Evolutionary conservation across 2,797 vertebrate genomes (phyloP).

Genomic region (Poliocrania exsul): DNA sequence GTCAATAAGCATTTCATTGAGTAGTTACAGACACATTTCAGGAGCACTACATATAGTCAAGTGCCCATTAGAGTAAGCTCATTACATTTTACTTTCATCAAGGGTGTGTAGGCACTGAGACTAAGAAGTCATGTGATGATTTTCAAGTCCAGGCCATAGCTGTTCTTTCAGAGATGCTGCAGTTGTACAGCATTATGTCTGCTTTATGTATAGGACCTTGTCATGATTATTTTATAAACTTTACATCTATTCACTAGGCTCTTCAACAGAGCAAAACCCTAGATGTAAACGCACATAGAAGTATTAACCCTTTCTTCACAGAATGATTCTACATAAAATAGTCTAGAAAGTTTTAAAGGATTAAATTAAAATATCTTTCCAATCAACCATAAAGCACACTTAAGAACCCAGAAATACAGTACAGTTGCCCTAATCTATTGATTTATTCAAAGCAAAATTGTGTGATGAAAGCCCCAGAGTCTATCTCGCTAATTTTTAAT

Average conservation of each 20-base stretch:
- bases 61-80: conserved; percentile 22
- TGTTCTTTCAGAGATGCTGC: not conserved
- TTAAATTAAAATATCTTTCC: not conserved
- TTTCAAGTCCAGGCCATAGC: not conserved
- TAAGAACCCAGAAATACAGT: not conserved
- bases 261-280: not conserved
- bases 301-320: not conserved
- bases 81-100: conserved; percentile 23
- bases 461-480: not conserved
- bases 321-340: not conserved
- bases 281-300: not conserved
- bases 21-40: not conserved
- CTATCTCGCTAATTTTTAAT: not conserved
- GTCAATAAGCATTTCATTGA: conserved; percentile 20
- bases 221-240: conserved; percentile 32
- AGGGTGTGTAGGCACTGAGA: not conserved
- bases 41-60: not conserved
- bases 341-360: not conserved
- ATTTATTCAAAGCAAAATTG: not conserved
- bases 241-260: not conserved
- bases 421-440: not conserved
- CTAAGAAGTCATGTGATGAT: conserved; percentile 19
- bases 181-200: not conserved
- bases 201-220: not conserved
- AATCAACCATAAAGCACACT: not conserved